Percentiles rank a stretch among this genome's conserved stretches.
These are phyloP conservation scores for Chrysochloris asiatica DNA, from an alignment of 2,113 vertebrate species.

Conservation along the genomic window DNA sequence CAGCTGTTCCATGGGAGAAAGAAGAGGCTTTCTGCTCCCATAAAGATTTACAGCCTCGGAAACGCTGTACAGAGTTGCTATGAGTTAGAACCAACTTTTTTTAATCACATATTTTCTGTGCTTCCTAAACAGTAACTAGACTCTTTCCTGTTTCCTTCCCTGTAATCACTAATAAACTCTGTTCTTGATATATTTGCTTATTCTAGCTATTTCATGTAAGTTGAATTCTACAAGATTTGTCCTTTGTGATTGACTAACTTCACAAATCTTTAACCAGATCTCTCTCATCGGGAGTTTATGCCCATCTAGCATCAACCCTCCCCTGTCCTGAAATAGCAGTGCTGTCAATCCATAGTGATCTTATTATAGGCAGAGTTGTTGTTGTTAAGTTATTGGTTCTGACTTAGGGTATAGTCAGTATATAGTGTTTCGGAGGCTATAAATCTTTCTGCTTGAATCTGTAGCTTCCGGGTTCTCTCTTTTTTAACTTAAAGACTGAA, in stretches of 20 bases:
- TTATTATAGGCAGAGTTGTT: too few relatives aligned
- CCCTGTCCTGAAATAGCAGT: neutral
- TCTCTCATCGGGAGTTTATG: neutral
- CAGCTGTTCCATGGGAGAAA: too few relatives aligned
- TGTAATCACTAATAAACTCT: neutral
- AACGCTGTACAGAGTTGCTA: too few relatives aligned
- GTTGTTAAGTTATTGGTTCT: too few relatives aligned
- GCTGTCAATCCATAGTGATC: too few relatives aligned
- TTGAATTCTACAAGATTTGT: neutral
- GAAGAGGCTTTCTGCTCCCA: too few relatives aligned
- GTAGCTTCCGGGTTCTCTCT: neutral
- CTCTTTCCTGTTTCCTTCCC: neutral
- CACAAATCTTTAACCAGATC: neutral
- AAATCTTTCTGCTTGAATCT: slow-evolving; percentile 16
- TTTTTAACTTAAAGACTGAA: neutral
- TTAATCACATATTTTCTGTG: neutral
- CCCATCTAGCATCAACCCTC: neutral
- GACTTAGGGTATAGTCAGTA: too few relatives aligned
- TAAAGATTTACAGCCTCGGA: too few relatives aligned
- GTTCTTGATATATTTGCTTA: neutral
- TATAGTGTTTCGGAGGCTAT: too few relatives aligned
- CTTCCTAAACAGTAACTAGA: neutral
- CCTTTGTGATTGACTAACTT: neutral
- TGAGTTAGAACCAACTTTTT: too few relatives aligned
- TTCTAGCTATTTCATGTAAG: neutral